A percentile compares a stretch with the other conserved stretches of the same genome.
Conservation (phyloP, 1,140 invertebrate species). For the Belonocnema kinseyi region DNA sequence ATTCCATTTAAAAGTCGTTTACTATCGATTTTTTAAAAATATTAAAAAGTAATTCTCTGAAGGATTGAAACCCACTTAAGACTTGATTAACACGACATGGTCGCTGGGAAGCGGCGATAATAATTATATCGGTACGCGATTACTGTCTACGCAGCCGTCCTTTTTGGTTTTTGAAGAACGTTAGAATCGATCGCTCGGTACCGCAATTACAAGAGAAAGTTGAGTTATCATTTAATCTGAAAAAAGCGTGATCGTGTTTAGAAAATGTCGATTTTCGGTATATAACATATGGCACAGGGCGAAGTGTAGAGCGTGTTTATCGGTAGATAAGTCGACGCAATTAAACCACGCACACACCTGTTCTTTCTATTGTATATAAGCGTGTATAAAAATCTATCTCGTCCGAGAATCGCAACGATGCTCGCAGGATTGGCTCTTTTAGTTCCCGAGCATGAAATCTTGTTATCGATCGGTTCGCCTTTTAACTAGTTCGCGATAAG, state of each 20-base stretch:
- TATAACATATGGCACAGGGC: conserved; percentile 43
- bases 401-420: conserved; percentile 6
- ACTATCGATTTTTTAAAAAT: too few relatives aligned
- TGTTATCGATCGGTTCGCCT: conserved; percentile 50
- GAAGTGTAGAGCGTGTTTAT: conserved; percentile 48
- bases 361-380: conserved; percentile 32
- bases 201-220: neutral
- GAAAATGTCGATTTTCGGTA: conserved; percentile 13
- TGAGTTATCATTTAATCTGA: neutral
- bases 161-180: neutral
- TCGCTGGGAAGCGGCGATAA: neutral
- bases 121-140: neutral
- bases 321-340: conserved; percentile 56
- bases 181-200: neutral
- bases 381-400: neutral
- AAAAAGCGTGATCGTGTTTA: neutral
- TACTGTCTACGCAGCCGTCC: neutral
- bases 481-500: conserved; percentile 47
- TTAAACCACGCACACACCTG: conserved; percentile 53
- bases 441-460: conserved; percentile 31
- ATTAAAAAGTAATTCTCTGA: too few relatives aligned
- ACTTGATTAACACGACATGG: neutral
- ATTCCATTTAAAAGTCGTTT: too few relatives aligned
- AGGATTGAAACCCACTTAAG: neutral
- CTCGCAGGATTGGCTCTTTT: conserved; percentile 24